Evolutionary conservation across 2,888 invertebrate genomes (phyloP).

Genomic region (Conistra vaccinii): DNA sequence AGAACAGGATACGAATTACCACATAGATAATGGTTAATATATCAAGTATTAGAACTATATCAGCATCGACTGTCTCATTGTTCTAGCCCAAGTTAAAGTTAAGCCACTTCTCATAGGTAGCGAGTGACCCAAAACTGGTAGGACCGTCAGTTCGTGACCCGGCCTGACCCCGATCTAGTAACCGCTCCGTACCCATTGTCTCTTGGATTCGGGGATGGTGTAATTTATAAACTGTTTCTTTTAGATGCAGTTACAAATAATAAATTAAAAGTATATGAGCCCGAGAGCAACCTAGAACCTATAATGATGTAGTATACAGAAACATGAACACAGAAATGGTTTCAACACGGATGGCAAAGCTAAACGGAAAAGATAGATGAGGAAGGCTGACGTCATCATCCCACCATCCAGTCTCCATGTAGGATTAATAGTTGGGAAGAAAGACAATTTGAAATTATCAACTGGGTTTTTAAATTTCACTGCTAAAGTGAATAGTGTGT

Average conservation of each 20-base stretch:
- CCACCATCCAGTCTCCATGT: background rate
- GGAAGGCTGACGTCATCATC: background rate
- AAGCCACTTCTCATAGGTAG: constrained; percentile 73
- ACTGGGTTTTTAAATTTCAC: background rate
- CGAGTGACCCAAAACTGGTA: constrained; percentile 83
- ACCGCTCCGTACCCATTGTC: constrained; percentile 86
- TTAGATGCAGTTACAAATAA: background rate
- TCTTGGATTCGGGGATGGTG: constrained; percentile 73
- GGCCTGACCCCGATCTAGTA: constrained; percentile 88
- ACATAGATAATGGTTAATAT: constrained; percentile 35
- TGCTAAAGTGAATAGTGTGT: too few relatives aligned
- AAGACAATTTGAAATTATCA: background rate
- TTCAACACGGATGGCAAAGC: background rate
- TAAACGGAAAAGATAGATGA: background rate
- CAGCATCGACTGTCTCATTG: constrained; percentile 50
- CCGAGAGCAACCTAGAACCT: background rate
- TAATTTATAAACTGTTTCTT: constrained; percentile 70
- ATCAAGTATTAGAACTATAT: constrained; percentile 43
- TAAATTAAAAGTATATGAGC: background rate
- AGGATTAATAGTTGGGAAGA: too few relatives aligned
- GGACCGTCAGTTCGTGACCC: constrained; percentile 85
- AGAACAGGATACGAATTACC: constrained; percentile 37
- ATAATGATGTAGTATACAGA: too few relatives aligned
- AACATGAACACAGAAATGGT: background rate
- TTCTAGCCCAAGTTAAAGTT: constrained; percentile 48